Percentiles rank a stretch among this genome's conserved stretches.
Evolutionary conservation across 2,888 invertebrate genomes (phyloP).

Genomic region (Cephus pygmeus): DNA sequence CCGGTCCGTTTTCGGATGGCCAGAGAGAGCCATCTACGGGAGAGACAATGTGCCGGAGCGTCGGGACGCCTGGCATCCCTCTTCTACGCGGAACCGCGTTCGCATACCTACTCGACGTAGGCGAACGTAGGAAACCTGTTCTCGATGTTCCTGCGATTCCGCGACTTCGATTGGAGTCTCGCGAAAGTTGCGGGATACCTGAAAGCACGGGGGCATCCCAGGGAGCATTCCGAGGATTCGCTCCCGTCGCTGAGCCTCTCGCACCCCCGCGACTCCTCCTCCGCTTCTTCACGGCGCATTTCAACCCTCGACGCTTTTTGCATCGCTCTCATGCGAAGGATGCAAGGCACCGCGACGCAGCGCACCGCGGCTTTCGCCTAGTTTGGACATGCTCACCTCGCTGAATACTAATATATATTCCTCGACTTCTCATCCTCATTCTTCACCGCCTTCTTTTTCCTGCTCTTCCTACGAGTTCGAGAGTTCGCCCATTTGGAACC

Average conservation of each 20-base stretch:
- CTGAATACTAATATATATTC: constrained; percentile 47
- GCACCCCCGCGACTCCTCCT: neutral
- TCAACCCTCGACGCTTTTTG: neutral
- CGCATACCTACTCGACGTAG: neutral
- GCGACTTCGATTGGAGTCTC: neutral
- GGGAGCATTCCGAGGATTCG: neutral
- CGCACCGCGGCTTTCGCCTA: constrained; percentile 40
- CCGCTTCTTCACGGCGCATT: neutral
- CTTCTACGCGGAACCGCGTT: neutral
- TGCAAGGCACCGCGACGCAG: constrained; percentile 40
- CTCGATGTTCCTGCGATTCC: neutral
- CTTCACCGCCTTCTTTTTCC: constrained; percentile 11
- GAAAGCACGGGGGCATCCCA: neutral
- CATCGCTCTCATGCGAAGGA: constrained; percentile 25
- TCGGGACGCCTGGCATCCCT: neutral
- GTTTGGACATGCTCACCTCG: constrained; percentile 49
- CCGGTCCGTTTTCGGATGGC: neutral
- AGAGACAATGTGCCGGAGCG: neutral
- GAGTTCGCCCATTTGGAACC: constrained; percentile 10
- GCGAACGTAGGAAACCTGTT: neutral
- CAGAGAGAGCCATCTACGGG: neutral
- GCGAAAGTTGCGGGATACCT: neutral
- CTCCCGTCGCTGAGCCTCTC: neutral
- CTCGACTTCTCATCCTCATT: constrained; percentile 14
- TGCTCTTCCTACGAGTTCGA: constrained; percentile 13